Evolutionary conservation across 2,113 vertebrate species (phyloP), one percentile per base, ranked within the genome.

Genomic region (Datnioides undecimradiatus): DNA sequence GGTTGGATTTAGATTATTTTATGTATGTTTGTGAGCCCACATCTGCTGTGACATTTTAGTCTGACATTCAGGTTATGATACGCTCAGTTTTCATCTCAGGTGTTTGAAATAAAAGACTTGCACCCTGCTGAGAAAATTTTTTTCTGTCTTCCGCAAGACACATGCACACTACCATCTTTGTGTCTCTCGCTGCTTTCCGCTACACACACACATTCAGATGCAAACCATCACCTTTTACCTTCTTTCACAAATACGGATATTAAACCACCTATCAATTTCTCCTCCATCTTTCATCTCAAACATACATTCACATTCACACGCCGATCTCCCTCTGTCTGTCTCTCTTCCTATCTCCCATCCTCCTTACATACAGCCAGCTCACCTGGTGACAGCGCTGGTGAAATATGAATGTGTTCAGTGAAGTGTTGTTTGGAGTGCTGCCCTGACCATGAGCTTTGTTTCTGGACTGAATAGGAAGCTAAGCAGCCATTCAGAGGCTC

Each of bases 361-460:
- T 59, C 52, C 29, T 54, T 8, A 19, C 49, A 57, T 59, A 33
- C 75, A 52, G 75, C 69, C 76, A 65, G 10, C 74, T 82, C 82
- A 86, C 83, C 81, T 87, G 79, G 84, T 87, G 83, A 85, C 80
- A 76, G 58, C 2, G n/a, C 25, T n/a, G 63, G 54, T 87, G 66
- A 90, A 92, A 88, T 90, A 88, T 91, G 90, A 88, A 91, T 92
- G 85, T 84, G 90, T 36, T 76, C 78, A 76, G 43, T 71, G 71
- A 83, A 77, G 91, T 85, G 87, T 78, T 85, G 80, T 87, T 82
- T 91, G 89, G 90, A 90, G 80, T 36, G 71, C 51, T 80, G 90
- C 89, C 86, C 84, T 73, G 78, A 76, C 88, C 79, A 11, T 51
- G 19, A 65, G 88, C 85, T 90, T 86, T 90, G 83, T 90, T 87